A percentile compares a stretch with the other conserved stretches of the same genome.
phyloP scores from a whole-genome alignment of 1,140 invertebrate species.

The Pseudachorutes palmiensis region DNA sequence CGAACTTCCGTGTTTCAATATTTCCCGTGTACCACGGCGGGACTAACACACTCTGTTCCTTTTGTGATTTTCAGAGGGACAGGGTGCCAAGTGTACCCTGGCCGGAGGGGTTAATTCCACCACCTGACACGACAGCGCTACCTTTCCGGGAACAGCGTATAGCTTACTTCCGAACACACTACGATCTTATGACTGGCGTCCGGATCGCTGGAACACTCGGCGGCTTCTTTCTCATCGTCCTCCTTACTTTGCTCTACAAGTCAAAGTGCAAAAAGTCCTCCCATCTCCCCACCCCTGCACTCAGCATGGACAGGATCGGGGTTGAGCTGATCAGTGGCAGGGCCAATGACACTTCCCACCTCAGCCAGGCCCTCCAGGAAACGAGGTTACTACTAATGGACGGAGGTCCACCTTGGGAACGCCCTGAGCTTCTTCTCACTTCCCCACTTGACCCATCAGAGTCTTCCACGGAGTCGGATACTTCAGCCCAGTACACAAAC shows the following conservation, averaged over 20 bases:
- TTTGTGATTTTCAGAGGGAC: too few species aligned
- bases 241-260: conserved; percentile 77
- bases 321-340: too few species aligned
- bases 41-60: too few species aligned
- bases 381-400: not conserved
- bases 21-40: too few species aligned
- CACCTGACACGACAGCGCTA: not conserved
- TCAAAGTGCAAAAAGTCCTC: conserved; percentile 53
- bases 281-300: conserved; percentile 29
- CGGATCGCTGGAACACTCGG: conserved; percentile 78
- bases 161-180: conserved; percentile 72
- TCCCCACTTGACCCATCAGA: conserved; percentile 9
- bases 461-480: conserved; percentile 12
- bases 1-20: too few species aligned
- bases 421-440: conserved; percentile 37
- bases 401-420: not conserved
- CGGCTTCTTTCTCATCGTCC: conserved; percentile 78
- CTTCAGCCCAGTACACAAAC: not conserved
- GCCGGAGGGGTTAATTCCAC: too few species aligned
- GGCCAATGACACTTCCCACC: not conserved
- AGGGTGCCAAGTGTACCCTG: too few species aligned
- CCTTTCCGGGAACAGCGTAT: not conserved
- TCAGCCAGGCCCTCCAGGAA: not conserved
- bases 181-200: conserved; percentile 80
- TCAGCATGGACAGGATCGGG: not conserved